Base-by-base conservation (phyloP, 1,140 invertebrate species). In the Drosophila orosa region DNA sequence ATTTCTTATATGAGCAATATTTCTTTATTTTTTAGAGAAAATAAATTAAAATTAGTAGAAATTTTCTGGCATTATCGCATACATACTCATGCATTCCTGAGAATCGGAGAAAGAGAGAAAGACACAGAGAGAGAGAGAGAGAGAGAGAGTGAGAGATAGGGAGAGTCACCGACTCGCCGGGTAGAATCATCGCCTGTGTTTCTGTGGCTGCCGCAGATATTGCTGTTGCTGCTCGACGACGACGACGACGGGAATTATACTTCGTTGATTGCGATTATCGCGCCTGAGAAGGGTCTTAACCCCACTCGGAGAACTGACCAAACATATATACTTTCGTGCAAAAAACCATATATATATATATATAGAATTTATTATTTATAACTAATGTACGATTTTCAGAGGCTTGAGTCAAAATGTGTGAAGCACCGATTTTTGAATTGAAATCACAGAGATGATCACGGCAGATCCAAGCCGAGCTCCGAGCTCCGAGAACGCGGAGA, bases 251-350 rank as follows among this genome's bases (percentile, higher is more conserved):
- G 54, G 56, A 83, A 68, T 54, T 24, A 24, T 54, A 54, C 50
- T 35, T 54, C 61, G 50, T 60, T 81, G 83, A 87, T 87, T 89
- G 56, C 63, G 73, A 87, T 87, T 87, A 87, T 87, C 83, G 84
- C 80, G 80, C 76, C 73, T 73, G 68, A 22, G 24, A 63, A 78
- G 84, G 84, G 84, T 87, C 80, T 84, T 84, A 80, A 87, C 84
- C 84, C 61, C 83, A 73, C 58, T 60, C 72, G 48, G 83, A 86
- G 78, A 78, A 78, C 47, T 75, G 81, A 60, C 83, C 74, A 81
- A 71, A 50, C 63, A 31, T 47, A 48, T 48, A 42, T 60, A 59
- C 29, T 29, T 65, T 65, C 3, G 31, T 54, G 25, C 33, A 55
- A 60, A 63, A 35, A 63, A 24, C 7, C 31, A 33, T 19, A 48